These are phyloP conservation scores for Steatornis caripensis DNA, from an alignment of 2,113 vertebrate species.

Conservation along the genomic window DNA sequence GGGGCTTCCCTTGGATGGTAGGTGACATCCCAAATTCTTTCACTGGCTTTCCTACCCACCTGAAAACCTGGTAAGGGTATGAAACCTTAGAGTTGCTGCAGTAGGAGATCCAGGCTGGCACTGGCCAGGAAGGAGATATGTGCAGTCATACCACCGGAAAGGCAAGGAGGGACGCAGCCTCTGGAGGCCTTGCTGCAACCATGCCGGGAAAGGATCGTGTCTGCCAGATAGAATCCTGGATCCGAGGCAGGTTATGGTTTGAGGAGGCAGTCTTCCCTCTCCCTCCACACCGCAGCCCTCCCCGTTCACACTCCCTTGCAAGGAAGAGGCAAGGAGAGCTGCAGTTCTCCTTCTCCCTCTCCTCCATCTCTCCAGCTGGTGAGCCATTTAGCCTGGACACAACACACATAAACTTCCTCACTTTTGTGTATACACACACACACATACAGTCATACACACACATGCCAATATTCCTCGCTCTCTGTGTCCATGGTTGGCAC, in stretches of 20 bases:
- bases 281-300: not conserved
- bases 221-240: not conserved
- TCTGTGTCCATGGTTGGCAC: fast-evolving
- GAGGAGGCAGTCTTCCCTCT: fast-evolving
- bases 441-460: not conserved
- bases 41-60: not conserved
- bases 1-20: not conserved
- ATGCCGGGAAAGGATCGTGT: fast-evolving
- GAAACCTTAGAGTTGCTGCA: not conserved
- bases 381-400: not conserved
- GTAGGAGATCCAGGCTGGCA: not conserved
- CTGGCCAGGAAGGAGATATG: not conserved
- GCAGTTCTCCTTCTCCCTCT: not conserved
- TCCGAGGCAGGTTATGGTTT: not conserved
- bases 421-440: not conserved
- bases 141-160: not conserved
- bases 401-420: not conserved
- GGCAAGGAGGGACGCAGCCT: not conserved
- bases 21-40: not conserved
- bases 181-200: not conserved
- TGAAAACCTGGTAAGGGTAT: not conserved
- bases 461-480: not conserved
- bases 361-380: not conserved
- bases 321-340: not conserved
- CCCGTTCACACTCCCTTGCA: not conserved